phyloP scores from a whole-genome alignment of 1,140 invertebrate genomes.

The Neodiprion fabricii region DNA sequence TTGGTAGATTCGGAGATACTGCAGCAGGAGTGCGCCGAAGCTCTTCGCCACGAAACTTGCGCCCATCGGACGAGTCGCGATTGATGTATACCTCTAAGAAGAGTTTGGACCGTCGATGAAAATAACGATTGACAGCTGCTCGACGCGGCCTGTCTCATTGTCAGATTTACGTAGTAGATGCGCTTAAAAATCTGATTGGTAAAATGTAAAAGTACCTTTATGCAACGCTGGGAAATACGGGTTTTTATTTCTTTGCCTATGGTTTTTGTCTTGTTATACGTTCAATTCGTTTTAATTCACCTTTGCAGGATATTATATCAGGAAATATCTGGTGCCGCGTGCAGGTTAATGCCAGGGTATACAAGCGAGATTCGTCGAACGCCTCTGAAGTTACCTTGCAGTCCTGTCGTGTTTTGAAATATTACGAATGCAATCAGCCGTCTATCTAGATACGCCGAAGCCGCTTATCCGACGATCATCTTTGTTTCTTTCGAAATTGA shows the following conservation, averaged over 20 bases:
- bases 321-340: too few relatives aligned
- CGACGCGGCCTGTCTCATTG: neutral
- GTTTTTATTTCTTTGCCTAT: too few relatives aligned
- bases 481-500: neutral
- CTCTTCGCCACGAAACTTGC: neutral
- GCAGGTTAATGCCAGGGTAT: too few relatives aligned
- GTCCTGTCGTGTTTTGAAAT: neutral
- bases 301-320: too few relatives aligned
- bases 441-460: neutral
- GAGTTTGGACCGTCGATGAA: neutral
- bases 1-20: neutral
- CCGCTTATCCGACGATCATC: neutral
- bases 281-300: too few relatives aligned
- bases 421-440: neutral
- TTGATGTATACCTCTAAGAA: neutral
- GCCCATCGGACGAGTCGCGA: neutral
- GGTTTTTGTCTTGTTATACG: too few relatives aligned
- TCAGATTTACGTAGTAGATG: neutral
- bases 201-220: neutral
- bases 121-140: neutral
- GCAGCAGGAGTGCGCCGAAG: neutral
- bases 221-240: neutral
- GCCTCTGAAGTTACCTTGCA: neutral
- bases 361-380: neutral
- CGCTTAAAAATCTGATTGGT: neutral